Evolutionary conservation across 2,888 invertebrate species (phyloP).

Genomic region (Tetheella fluctuosa): DNA sequence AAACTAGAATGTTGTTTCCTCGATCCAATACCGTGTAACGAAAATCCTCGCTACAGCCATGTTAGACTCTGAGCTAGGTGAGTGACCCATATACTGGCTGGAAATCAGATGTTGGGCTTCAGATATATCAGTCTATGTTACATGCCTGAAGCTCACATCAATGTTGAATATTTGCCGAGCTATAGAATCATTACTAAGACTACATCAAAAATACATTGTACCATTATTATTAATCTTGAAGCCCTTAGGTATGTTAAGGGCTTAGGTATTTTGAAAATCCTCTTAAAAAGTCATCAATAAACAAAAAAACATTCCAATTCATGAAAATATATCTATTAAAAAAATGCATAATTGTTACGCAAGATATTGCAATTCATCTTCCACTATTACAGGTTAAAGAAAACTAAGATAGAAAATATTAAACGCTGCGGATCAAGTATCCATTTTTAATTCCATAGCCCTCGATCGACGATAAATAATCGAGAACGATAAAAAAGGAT

Average conservation of each 20-base stretch:
- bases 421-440: conserved; percentile 14
- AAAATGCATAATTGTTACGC: not conserved
- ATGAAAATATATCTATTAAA: too few species aligned
- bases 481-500: conserved; percentile 45
- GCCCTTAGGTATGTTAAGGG: too few species aligned
- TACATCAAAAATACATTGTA: too few species aligned
- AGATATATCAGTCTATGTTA: not conserved
- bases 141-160: not conserved
- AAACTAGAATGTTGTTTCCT: not conserved
- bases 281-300: too few species aligned
- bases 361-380: not conserved
- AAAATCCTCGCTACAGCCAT: not conserved
- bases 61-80: not conserved
- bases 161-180: too few species aligned
- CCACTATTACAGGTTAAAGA: not conserved
- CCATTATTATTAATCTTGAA: too few species aligned
- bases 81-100: conserved; percentile 5
- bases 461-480: conserved; percentile 50
- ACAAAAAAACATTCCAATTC: too few species aligned
- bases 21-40: not conserved
- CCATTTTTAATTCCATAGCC: conserved; percentile 39
- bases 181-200: too few species aligned
- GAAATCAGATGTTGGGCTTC: not conserved
- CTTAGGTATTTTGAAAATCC: too few species aligned
- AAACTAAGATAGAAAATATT: not conserved